Conservation (phyloP, 2,888 invertebrate genomes). For the Orchestes rusci region DNA sequence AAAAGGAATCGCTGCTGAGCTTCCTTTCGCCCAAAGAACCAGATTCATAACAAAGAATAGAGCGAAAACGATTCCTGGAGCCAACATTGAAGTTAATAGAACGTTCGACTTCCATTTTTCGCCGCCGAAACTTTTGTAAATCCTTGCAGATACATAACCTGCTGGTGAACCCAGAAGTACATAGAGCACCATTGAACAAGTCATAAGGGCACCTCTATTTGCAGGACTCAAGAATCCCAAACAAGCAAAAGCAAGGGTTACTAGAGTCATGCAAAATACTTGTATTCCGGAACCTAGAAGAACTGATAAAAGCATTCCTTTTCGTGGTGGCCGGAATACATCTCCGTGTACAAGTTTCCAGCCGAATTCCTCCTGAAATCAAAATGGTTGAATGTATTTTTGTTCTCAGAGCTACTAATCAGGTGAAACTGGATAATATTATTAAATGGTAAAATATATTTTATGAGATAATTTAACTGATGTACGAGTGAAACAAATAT, state of each 20-base stretch:
- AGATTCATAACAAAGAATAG: constrained; percentile 96
- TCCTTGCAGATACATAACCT: constrained; percentile 92
- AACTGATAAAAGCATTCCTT: constrained; percentile 87
- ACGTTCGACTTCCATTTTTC: constrained; percentile 99
- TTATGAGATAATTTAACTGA: too few relatives aligned
- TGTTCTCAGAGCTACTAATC: too few relatives aligned
- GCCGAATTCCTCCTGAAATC: constrained; percentile 78
- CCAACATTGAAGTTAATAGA: constrained; percentile 88
- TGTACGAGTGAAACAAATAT: too few relatives aligned
- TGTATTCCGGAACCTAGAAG: constrained; percentile 95
- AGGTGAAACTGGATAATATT: too few relatives aligned
- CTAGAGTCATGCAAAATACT: constrained; percentile 91
- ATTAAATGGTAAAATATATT: too few relatives aligned
- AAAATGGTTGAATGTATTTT: too few relatives aligned
- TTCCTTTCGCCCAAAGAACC: constrained; percentile 91
- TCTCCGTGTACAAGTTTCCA: constrained; percentile 99
- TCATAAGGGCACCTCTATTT: constrained; percentile 97
- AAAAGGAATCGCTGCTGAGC: constrained; percentile 96
- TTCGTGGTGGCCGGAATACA: constrained; percentile 92
- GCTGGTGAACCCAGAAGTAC: constrained; percentile 96
- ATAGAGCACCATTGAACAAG: constrained; percentile 92
- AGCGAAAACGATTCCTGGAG: constrained; percentile 94
- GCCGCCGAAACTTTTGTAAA: constrained; percentile 98
- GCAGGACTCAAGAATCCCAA: constrained; percentile 97
- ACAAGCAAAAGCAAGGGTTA: constrained; percentile 97